These are phyloP conservation scores for Lophotis ruficrista DNA, from an alignment of 2,113 vertebrate genomes.

Conservation along the genomic window DNA sequence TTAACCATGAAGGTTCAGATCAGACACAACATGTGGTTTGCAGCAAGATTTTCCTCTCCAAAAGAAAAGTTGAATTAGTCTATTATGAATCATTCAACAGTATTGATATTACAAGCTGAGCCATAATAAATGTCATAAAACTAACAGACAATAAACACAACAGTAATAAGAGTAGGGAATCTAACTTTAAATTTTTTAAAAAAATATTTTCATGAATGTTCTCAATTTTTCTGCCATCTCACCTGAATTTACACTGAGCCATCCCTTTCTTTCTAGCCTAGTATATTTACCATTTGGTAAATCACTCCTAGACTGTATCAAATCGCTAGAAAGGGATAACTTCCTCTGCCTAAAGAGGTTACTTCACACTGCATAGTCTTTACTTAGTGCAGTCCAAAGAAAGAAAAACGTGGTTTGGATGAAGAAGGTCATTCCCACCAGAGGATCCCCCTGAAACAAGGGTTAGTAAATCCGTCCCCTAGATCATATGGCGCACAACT, in stretches of 20 bases:
- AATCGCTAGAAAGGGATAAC: background rate
- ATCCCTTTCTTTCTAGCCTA: background rate
- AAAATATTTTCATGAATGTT: background rate
- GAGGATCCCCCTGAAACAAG: background rate
- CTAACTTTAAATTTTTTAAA: background rate
- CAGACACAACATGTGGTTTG: constrained; percentile 23
- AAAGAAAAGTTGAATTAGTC: constrained; percentile 1
- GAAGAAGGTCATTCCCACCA: background rate
- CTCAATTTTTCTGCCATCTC: background rate
- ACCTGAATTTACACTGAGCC: background rate
- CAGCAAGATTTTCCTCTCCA: background rate
- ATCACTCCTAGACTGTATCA: background rate
- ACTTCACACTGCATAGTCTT: background rate
- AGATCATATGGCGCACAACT: accelerated
- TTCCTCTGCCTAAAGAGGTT: background rate
- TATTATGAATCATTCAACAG: constrained; percentile 11
- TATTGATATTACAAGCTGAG: background rate
- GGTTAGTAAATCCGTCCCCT: background rate
- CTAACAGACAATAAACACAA: background rate
- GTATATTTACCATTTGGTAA: background rate
- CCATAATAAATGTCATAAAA: constrained; percentile 1
- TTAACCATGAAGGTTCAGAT: background rate
- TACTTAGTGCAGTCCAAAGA: background rate
- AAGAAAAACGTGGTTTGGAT: background rate
- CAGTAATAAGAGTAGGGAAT: background rate